A percentile compares a stretch with the other conserved stretches of the same genome.
Evolutionary conservation across 2,888 invertebrate species (phyloP).

Genomic region (Luffia ferchaultella): DNA sequence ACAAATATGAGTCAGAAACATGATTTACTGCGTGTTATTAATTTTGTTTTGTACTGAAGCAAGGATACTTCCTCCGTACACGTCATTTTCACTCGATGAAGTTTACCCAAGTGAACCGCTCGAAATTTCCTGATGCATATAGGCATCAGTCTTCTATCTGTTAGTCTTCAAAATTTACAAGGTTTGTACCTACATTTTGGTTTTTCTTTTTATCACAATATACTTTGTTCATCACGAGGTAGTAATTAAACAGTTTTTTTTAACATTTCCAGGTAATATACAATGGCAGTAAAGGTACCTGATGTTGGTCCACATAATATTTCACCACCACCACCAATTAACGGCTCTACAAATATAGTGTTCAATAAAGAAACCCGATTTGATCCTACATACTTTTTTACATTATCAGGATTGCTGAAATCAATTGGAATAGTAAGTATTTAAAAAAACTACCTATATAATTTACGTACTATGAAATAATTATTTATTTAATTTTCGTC

Average conservation of each 20-base stretch:
- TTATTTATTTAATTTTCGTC: slow-evolving; percentile 1
- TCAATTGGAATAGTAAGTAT: background rate
- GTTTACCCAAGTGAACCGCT: too few species aligned
- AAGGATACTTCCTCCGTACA: too few species aligned
- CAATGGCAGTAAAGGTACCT: background rate
- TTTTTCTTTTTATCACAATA: too few species aligned
- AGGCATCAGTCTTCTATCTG: too few species aligned
- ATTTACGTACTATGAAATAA: background rate
- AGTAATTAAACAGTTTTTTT: too few species aligned
- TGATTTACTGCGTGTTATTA: background rate
- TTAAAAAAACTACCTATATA: background rate
- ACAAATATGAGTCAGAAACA: background rate
- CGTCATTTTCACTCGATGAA: too few species aligned
- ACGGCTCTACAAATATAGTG: slow-evolving; percentile 50
- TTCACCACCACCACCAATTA: slow-evolving; percentile 32
- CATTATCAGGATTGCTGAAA: background rate
- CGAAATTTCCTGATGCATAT: too few species aligned
- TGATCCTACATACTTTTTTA: slow-evolving; percentile 34
- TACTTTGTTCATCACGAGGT: too few species aligned
- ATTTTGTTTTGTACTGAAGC: too few species aligned
- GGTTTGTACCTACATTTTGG: too few species aligned
- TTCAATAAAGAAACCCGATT: slow-evolving; percentile 44
- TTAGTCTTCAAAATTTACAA: too few species aligned
- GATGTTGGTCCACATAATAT: background rate
- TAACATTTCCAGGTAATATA: background rate